Conservation (phyloP, 2,888 invertebrate genomes). For the Lamellibrachia satsuma region DNA sequence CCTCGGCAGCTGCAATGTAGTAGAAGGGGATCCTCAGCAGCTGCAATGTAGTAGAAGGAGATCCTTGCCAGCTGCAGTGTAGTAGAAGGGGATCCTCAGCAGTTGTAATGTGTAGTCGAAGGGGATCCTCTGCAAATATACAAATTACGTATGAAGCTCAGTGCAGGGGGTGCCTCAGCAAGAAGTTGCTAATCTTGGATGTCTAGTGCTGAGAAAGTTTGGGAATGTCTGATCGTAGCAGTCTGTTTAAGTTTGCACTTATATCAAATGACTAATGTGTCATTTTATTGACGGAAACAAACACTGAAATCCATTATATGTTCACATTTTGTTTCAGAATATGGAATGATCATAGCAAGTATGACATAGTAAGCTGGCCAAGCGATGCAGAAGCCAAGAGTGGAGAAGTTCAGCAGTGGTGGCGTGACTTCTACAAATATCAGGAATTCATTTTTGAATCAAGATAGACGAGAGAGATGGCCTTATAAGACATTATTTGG, state of each 20-base stretch:
- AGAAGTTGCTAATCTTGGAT: too few relatives aligned
- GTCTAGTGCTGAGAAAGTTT: too few relatives aligned
- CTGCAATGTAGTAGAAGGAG: too few relatives aligned
- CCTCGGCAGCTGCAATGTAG: too few relatives aligned
- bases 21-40: too few relatives aligned
- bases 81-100: too few relatives aligned
- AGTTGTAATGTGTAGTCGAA: too few relatives aligned
- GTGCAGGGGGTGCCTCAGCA: too few relatives aligned
- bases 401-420: background rate
- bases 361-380: background rate
- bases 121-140: too few relatives aligned
- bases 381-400: background rate
- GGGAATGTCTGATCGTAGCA: background rate
- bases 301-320: background rate
- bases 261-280: too few relatives aligned
- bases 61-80: too few relatives aligned
- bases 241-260: background rate
- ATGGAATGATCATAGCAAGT: background rate
- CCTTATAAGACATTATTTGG: background rate
- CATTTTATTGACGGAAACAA: background rate
- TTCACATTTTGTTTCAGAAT: constrained; percentile 12
- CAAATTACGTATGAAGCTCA: too few relatives aligned
- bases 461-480: background rate
- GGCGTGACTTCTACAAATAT: background rate
- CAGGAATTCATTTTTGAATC: background rate